Base-by-base conservation (phyloP, 2,797 vertebrate genomes). In the Tenualosa ilisha region DNA sequence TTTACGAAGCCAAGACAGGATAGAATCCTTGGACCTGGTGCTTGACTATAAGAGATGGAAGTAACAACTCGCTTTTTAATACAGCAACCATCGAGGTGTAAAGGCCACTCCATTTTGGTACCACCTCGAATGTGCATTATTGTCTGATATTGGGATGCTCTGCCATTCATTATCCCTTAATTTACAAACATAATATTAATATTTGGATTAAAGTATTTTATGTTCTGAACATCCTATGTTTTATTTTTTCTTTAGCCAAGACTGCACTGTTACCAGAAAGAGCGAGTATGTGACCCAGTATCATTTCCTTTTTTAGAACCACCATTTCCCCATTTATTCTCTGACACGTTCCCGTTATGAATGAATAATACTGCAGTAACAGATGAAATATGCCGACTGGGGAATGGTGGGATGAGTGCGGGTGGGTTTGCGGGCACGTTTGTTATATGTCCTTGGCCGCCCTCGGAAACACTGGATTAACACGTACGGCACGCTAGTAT, bases 401-500 rank as follows among this genome's bases (percentile, higher is more conserved):
- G 72, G 40, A 79, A 79, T 90, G 90, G 90, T 90, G 90, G 88
- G 84, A 26, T 12, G 68, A 13, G 68, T 15, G 31, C 37, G 31
- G 31, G 37, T 17, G 65, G 12, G 65, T 72, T 40, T 79, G 72
- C 40, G 72, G 17, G 72, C 40, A 37, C 40, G 26, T 43, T 17
- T 79, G 72, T 79, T 46, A 79, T 46, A 46, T 17, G 72, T 79
- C 72, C 72, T 79, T 79, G 72, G 72, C 72, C 46, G 72, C 40
- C 72, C 72, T 79, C 72, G 72, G 22, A 72, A 79, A 79, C 72
- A 79, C 72, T 79, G 72, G 72, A 79, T 79, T 79, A 79, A 79
- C 72, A 79, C 72, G 43, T 79, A 46, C 72, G 72, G 15, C 40
- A 12, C 20, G 72, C 72, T 46, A 43, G 72, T 46, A 79, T 79